These are phyloP conservation scores for Mesembrinibis cayennensis DNA, from an alignment of 2,113 vertebrate genomes.

Conservation along the genomic window DNA sequence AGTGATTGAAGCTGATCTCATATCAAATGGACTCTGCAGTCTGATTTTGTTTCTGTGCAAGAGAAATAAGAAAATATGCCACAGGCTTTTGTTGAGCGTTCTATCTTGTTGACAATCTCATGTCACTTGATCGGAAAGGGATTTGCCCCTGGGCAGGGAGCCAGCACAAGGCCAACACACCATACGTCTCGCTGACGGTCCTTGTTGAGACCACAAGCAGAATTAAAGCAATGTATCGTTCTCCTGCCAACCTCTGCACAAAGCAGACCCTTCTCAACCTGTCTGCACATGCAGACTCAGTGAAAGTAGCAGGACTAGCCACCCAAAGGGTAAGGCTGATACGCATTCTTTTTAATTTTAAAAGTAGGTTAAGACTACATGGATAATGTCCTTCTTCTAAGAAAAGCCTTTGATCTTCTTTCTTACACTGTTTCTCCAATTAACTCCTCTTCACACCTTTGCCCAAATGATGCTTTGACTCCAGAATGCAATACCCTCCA, in stretches of 20 bases:
- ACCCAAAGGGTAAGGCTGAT: not conserved
- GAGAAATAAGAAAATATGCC: not conserved
- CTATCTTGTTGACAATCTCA: not conserved
- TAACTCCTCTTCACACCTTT: constrained; percentile 7
- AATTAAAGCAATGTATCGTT: not conserved
- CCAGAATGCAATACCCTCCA: not conserved
- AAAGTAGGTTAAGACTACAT: not conserved
- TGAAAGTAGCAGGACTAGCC: not conserved
- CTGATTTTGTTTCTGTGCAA: constrained; percentile 22
- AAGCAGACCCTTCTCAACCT: not conserved
- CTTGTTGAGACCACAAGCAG: rapidly evolving
- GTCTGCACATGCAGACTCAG: not conserved
- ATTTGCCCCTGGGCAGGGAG: not conserved
- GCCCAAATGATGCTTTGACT: not conserved
- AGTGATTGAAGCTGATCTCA: not conserved
- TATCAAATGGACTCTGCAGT: not conserved
- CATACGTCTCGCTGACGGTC: not conserved
- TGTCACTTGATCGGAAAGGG: not conserved
- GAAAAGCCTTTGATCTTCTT: not conserved
- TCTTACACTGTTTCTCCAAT: not conserved
- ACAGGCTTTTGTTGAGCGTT: not conserved
- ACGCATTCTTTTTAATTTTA: not conserved
- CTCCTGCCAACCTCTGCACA: not conserved
- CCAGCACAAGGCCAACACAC: not conserved
- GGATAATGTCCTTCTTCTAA: not conserved